phyloP scores from a whole-genome alignment of 2,888 invertebrate species.

The Morpho deidamia region DNA sequence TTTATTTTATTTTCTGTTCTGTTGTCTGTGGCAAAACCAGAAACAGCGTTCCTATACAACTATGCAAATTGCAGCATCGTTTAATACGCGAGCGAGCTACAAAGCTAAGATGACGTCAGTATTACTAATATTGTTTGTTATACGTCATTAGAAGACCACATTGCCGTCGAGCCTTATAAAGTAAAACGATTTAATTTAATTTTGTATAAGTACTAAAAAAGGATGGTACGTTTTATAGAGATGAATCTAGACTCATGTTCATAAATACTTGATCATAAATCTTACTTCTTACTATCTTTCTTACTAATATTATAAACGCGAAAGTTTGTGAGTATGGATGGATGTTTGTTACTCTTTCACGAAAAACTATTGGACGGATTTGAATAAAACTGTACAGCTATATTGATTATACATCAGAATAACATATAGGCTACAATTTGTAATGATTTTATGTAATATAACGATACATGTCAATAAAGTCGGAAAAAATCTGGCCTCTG shows the following conservation, averaged over 20 bases:
- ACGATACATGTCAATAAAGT: too few species aligned
- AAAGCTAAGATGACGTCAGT: conserved; percentile 54
- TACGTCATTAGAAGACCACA: conserved; percentile 1
- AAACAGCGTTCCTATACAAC: conserved; percentile 30
- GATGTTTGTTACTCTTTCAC: too few species aligned
- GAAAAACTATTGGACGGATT: too few species aligned
- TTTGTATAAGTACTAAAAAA: background rate
- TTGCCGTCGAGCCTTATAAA: background rate
- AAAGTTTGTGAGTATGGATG: too few species aligned
- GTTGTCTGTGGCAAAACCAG: conserved; percentile 1
- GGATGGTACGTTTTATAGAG: background rate
- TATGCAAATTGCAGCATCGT: conserved; percentile 46
- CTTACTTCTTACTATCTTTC: too few species aligned
- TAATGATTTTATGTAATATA: too few species aligned
- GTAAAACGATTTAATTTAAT: background rate
- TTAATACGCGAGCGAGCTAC: conserved; percentile 43
- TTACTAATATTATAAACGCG: too few species aligned
- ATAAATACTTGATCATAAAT: too few species aligned
- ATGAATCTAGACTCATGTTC: background rate
- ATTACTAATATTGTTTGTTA: conserved; percentile 23
- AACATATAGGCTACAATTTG: too few species aligned
- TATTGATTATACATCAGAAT: too few species aligned
- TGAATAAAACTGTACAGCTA: too few species aligned
- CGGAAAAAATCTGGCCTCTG: too few species aligned
- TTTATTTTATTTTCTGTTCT: background rate